phyloP scores from a whole-genome alignment of 2,888 invertebrate species.

The Strigamia transsilvanica region DNA sequence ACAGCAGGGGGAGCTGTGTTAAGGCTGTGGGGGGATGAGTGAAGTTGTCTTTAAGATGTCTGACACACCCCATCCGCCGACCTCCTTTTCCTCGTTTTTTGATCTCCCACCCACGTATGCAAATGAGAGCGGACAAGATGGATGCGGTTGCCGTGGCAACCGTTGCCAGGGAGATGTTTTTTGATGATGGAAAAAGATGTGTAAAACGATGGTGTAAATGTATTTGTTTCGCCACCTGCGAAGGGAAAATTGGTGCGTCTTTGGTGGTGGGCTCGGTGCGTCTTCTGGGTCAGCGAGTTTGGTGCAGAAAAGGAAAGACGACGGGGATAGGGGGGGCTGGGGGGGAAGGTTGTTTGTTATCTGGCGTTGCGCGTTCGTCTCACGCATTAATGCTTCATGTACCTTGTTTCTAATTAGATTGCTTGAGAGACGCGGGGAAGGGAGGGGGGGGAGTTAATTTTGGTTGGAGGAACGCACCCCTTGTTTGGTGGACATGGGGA shows the following conservation, averaged over 20 bases:
- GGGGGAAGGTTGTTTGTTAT: constrained; percentile 50
- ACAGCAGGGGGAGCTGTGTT: constrained; percentile 3
- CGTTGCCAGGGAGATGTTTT: neutral
- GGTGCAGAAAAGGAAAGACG: constrained; percentile 41
- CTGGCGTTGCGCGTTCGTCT: constrained; percentile 46
- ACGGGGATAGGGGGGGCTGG: neutral
- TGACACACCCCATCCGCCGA: neutral
- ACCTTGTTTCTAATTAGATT: constrained; percentile 54
- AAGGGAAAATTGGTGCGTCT: neutral
- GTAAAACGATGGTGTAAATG: neutral
- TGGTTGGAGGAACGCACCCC: constrained; percentile 28
- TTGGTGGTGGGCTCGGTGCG: constrained; percentile 7
- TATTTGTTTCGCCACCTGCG: neutral
- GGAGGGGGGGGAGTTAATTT: constrained; percentile 4
- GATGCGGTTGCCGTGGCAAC: neutral
- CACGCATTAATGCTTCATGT: constrained; percentile 54
- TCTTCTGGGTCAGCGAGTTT: constrained; percentile 40
- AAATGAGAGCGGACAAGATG: constrained; percentile 30
- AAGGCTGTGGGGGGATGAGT: neutral
- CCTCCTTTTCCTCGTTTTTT: neutral
- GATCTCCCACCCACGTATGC: neutral
- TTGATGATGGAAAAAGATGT: neutral
- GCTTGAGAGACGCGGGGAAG: constrained; percentile 48
- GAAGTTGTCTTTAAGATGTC: neutral
- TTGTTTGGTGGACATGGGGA: constrained; percentile 48